These are phyloP conservation scores for Buathra laborator DNA, from an alignment of 2,888 invertebrate genomes.

Conservation along the genomic window DNA sequence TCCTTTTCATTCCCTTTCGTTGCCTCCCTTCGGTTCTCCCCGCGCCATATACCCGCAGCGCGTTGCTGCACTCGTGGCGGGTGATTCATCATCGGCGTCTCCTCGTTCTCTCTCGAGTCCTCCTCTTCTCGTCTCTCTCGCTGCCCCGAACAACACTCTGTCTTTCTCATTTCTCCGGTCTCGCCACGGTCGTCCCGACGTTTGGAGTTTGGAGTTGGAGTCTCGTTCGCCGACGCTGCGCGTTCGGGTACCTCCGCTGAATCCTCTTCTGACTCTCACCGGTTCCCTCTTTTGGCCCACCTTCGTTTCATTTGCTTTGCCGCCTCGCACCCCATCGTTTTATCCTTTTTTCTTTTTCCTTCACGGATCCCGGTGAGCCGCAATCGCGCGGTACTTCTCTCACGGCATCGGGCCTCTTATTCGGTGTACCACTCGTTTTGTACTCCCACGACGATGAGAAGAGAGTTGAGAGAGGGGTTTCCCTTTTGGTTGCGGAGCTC, in stretches of 20 bases:
- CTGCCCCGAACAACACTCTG: conserved; percentile 13
- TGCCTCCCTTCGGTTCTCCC: conserved; percentile 66
- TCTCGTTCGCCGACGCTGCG: conserved; percentile 45
- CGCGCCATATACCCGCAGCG: conserved; percentile 64
- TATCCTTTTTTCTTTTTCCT: conserved; percentile 28
- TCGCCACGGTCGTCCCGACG: conserved; percentile 66
- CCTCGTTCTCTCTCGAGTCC: conserved; percentile 62
- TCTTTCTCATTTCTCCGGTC: conserved; percentile 65
- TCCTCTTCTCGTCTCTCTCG: conserved; percentile 38
- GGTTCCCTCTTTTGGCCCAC: conserved; percentile 47
- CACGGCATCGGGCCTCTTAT: conserved; percentile 41
- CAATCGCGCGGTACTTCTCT: conserved; percentile 55
- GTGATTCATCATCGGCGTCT: conserved; percentile 82
- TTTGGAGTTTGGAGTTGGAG: conserved; percentile 48
- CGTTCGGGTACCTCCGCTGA: conserved; percentile 54
- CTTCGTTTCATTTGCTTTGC: conserved; percentile 62
- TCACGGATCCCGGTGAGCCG: conserved; percentile 54
- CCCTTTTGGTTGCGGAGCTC: conserved; percentile 46
- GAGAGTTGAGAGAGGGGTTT: conserved; percentile 8
- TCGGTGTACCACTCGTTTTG: conserved; percentile 65
- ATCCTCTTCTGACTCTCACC: conserved; percentile 42
- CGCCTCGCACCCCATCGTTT: conserved; percentile 56
- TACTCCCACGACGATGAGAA: conserved; percentile 66
- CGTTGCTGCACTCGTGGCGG: conserved; percentile 71
- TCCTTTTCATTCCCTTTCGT: conserved; percentile 59